Evolutionary conservation across 2,888 invertebrate species (phyloP).

Genomic region (Cheilosia soror): DNA sequence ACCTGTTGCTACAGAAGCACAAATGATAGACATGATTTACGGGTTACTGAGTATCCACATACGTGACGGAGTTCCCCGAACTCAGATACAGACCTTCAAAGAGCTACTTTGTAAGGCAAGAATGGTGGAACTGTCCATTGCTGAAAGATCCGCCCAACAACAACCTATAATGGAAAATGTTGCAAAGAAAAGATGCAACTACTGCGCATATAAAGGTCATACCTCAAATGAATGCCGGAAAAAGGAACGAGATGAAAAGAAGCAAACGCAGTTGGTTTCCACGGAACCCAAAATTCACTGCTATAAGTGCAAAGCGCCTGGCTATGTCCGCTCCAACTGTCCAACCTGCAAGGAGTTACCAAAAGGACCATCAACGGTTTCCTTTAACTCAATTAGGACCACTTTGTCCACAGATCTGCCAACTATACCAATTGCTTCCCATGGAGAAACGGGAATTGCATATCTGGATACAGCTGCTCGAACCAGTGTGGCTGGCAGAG

Average conservation of each 20-base stretch:
- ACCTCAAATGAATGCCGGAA: slow-evolving; percentile 14
- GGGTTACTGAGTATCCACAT: slow-evolving; percentile 26
- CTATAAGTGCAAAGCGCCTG: slow-evolving; percentile 30
- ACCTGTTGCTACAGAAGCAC: not conserved
- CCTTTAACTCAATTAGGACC: slow-evolving; percentile 33
- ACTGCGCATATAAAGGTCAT: slow-evolving; percentile 8
- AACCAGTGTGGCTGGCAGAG: slow-evolving; percentile 45
- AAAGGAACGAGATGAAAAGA: slow-evolving; percentile 1
- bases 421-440: slow-evolving; percentile 26
- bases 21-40: slow-evolving; percentile 28
- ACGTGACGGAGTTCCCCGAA: slow-evolving; percentile 10
- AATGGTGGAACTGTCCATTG: slow-evolving; percentile 5
- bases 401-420: slow-evolving; percentile 17
- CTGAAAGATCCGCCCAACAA: not conserved
- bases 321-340: slow-evolving; percentile 16
- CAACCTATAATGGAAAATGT: not conserved
- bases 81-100: not conserved
- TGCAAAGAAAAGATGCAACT: slow-evolving; percentile 7
- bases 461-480: slow-evolving; percentile 44
- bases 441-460: slow-evolving; percentile 43
- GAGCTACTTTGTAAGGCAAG: slow-evolving; percentile 31
- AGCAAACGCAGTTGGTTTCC: not conserved
- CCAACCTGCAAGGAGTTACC: slow-evolving; percentile 25
- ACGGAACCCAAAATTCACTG: slow-evolving; percentile 23
- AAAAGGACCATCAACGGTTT: slow-evolving; percentile 20